These are phyloP conservation scores for Florisuga fusca DNA, from an alignment of 2,797 vertebrate genomes.

Conservation along the genomic window DNA sequence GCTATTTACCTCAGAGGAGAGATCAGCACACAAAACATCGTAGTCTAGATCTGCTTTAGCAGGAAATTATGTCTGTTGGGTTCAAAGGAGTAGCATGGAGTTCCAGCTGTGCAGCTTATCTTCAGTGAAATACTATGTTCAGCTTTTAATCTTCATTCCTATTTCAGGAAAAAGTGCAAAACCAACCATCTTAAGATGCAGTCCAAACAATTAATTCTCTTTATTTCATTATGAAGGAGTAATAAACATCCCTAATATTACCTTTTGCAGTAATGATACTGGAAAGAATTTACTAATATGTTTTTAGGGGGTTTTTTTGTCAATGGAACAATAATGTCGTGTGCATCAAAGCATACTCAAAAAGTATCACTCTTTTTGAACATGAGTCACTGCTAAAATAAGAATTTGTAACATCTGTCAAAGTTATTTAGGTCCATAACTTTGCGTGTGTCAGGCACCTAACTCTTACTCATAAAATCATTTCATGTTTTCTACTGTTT, in stretches of 20 bases:
- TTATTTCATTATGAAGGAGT: neutral
- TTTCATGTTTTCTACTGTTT: neutral
- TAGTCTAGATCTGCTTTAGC: neutral
- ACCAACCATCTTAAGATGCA: neutral
- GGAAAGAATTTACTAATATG: neutral
- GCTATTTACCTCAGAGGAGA: neutral
- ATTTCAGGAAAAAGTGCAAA: neutral
- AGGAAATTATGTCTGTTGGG: neutral
- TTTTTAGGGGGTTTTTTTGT: neutral
- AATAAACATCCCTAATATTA: neutral
- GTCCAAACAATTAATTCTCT: neutral
- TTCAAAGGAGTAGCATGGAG: neutral
- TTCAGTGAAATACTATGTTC: neutral
- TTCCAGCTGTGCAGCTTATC: neutral
- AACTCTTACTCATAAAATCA: neutral
- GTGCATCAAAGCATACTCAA: neutral
- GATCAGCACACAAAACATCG: neutral
- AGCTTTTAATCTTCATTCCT: neutral
- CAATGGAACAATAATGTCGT: neutral
- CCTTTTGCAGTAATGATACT: neutral
- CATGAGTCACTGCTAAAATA: neutral
- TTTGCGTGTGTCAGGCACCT: neutral
- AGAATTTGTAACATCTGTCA: neutral
- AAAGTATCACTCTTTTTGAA: neutral
- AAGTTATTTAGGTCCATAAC: neutral